Base-by-base conservation (phyloP, 2,888 invertebrate species). In the Pachymerium ferrugineum region DNA sequence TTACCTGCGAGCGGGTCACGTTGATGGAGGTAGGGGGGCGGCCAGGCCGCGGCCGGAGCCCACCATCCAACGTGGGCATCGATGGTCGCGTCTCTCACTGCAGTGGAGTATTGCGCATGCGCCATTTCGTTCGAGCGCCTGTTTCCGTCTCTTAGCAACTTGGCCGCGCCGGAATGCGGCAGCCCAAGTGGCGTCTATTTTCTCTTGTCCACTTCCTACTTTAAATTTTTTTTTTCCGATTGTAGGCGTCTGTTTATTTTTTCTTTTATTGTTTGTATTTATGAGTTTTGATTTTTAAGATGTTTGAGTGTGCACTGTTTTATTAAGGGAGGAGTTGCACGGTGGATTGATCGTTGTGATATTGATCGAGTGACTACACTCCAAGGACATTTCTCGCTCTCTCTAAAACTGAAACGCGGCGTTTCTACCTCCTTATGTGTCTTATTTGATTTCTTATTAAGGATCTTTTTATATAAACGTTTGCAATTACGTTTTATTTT, bases 11-110 rank as follows among this genome's bases (percentile, higher is more conserved):
- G 25, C 6, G 25, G 54, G 54, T 22, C 54, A 54, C 54, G 54
- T 25, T 10, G 54, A 54, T 25, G 54, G 25, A 25, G 54, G 25
- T 54, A 10, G 54, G 54, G 16, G 54, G 25, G 54, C 54, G 54
- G 54, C 54, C 54, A 54, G 54, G 54, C 54, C 54, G 54, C 54
- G 54, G 54, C 54, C 54, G 54, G 54, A 14, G 54, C 54, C 54
- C 54, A 54, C 54, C 54, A 54, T 54, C 54, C 54, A 54, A 25
- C 54, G 54, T 54, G 54, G 54, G 54, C 54, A 54, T 54, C 54
- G 54, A 54, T 54, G 54, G 1, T 22, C 54, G 54, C 54, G 22
- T 54, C 25, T 25, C 54, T 54, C 54, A 54, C 54, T 54, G 54
- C 54, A 54, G 54, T 54, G 22, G 54, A 25, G 54, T 12, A 14